Conservation (phyloP, 2,888 invertebrate genomes). For the Archips xylosteana region DNA sequence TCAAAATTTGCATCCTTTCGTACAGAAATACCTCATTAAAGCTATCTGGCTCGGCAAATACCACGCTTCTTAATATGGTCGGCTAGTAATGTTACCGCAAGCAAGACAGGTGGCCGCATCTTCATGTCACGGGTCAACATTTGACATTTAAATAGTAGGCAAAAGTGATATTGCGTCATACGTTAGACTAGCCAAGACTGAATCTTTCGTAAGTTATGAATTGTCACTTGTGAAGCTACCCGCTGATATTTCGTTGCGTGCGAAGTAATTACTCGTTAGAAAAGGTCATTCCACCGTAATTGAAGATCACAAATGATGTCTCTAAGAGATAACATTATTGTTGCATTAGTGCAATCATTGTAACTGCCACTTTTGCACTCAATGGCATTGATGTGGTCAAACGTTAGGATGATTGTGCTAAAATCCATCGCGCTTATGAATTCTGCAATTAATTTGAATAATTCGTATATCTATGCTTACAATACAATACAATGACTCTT, state of each 20-base stretch:
- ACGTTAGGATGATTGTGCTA: slow-evolving; percentile 26
- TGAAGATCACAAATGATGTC: slow-evolving; percentile 60
- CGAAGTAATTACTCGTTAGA: slow-evolving; percentile 63
- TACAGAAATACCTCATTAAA: slow-evolving; percentile 27
- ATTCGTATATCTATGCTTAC: background rate
- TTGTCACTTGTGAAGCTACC: slow-evolving; percentile 62
- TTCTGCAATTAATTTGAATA: background rate
- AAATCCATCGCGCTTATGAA: background rate
- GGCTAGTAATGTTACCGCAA: slow-evolving; percentile 45
- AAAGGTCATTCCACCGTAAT: slow-evolving; percentile 67
- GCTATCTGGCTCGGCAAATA: slow-evolving; percentile 26
- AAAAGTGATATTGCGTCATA: slow-evolving; percentile 69
- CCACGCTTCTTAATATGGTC: slow-evolving; percentile 36
- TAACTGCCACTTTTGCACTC: slow-evolving; percentile 35
- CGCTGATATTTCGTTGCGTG: slow-evolving; percentile 68
- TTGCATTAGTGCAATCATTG: slow-evolving; percentile 51
- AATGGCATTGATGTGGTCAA: slow-evolving; percentile 42
- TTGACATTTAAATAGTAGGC: slow-evolving; percentile 74
- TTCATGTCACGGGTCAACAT: slow-evolving; percentile 76
- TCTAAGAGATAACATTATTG: slow-evolving; percentile 48
- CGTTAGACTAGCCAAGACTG: slow-evolving; percentile 47
- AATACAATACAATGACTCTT: too few relatives aligned
- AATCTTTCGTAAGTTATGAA: slow-evolving; percentile 64
- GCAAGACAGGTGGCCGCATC: slow-evolving; percentile 66
- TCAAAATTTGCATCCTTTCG: slow-evolving; percentile 27